Percentiles rank a stretch among this genome's conserved stretches.
These are phyloP conservation scores for Alligator mississippiensis DNA, from an alignment of 2,113 vertebrate genomes.

Conservation along the genomic window DNA sequence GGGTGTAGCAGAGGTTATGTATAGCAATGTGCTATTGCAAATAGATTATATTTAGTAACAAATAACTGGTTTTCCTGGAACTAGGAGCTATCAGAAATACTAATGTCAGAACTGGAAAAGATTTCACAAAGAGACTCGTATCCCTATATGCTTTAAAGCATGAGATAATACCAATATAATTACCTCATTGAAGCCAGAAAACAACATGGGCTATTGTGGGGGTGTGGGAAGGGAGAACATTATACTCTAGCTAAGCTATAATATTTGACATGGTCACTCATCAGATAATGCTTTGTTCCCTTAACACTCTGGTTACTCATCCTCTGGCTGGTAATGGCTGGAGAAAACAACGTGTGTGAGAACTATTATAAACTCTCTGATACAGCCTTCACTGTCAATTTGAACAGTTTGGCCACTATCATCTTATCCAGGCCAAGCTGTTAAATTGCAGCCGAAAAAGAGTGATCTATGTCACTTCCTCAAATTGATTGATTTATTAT, in stretches of 20 bases:
- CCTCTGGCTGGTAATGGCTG: constrained; percentile 51
- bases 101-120: constrained; percentile 53
- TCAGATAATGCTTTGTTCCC: constrained; percentile 57
- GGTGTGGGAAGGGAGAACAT: constrained; percentile 53
- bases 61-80: constrained; percentile 36
- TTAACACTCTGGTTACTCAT: not conserved
- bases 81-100: constrained; percentile 47
- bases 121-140: constrained; percentile 64
- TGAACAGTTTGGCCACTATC: not conserved
- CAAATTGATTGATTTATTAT: not conserved
- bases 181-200: constrained; percentile 53
- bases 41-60: constrained; percentile 19
- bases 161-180: constrained; percentile 50
- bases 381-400: constrained; percentile 40
- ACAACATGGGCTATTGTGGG: constrained; percentile 50
- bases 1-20: not conserved
- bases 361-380: constrained; percentile 33
- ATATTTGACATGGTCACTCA: constrained; percentile 64
- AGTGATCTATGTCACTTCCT: not conserved
- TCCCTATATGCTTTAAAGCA: constrained; percentile 56
- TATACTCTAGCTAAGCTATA: constrained; percentile 61
- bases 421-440: not conserved
- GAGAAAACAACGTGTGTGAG: constrained; percentile 43
- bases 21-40: constrained; percentile 28
- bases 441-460: not conserved